Evolutionary conservation across 2,113 vertebrate genomes (phyloP).

Genomic region (Erythrocercus mccallii): DNA sequence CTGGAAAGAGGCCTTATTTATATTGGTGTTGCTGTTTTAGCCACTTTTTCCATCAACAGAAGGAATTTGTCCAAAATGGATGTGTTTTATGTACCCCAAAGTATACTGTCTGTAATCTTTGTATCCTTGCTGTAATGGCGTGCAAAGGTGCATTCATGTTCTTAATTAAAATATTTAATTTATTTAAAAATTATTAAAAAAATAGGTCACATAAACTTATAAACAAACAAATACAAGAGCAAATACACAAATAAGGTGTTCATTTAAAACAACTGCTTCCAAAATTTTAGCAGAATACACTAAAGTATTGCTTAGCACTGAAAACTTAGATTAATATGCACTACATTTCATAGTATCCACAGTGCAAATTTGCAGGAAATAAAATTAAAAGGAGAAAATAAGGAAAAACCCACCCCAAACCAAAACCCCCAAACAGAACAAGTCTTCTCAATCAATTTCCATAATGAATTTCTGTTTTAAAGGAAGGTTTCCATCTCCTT

Average conservation of each 20-base stretch:
- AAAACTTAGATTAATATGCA: neutral
- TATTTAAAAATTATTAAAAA: neutral
- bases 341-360: neutral
- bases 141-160: neutral
- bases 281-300: neutral
- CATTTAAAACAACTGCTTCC: neutral
- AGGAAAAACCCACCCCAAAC: fast-evolving
- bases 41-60: neutral
- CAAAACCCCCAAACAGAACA: neutral
- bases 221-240: neutral
- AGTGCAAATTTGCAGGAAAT: neutral
- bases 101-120: neutral
- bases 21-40: neutral
- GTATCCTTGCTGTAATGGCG: neutral
- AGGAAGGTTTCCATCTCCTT: neutral
- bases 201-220: neutral
- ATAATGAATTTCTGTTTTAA: neutral
- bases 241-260: neutral
- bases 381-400: neutral
- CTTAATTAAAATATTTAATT: neutral
- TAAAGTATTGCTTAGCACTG: neutral
- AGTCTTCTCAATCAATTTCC: neutral
- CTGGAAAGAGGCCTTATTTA: neutral
- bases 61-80: neutral
- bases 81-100: neutral